Base-by-base conservation (phyloP, 2,888 invertebrate species). In the Sturmia bella region DNA sequence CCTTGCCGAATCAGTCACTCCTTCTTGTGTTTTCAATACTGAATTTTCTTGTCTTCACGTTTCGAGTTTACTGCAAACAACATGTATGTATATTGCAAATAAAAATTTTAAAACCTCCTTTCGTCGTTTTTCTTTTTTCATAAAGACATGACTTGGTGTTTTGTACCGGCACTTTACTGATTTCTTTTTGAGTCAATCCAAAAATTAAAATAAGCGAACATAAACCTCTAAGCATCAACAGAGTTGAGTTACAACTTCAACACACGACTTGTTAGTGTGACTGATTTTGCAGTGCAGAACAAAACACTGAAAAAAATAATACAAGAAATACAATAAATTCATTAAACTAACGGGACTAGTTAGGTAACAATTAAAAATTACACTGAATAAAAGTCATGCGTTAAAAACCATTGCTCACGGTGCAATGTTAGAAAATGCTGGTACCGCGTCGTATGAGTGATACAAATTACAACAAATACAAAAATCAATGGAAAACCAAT, bases 81-180 rank as follows among this genome's bases (percentile, higher is more conserved):
- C 45, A 21, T 66, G 78, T 39, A 21, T 66, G 78, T 59, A 27
- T 59, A 59, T 57, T 66, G 66, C 50, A 78, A 78, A 78, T 78
- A 66, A 63, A 72, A 66, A 66, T 66, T 69, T 78, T 59, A 59
- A 78, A 78, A 72, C 72, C 78, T 66, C 70, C 57, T 72, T 78
- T 78, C 52, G 59, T 59, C 56, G 54, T 69, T 24, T 61, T 9
- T 32, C 32, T 7, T 9, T 15, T 63, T n/a, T 69, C 24, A 27
- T 19, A 57, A 69, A 32, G n/a, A 66, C 59, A 72, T 39, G 59
- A 19, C 32, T 52, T 17, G 63, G 19, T 72, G 76, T 72, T 32
- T 59, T 72, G 37, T 37, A 63, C 19, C 45, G 63, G 64, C 57
- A 64, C 57, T 64, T 50, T 48, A 48, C 57, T 64, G 41, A 72